Percentiles rank a stretch among this genome's conserved stretches.
Conservation (phyloP, 1,140 invertebrate genomes). For the Drosophila repleta region DNA sequence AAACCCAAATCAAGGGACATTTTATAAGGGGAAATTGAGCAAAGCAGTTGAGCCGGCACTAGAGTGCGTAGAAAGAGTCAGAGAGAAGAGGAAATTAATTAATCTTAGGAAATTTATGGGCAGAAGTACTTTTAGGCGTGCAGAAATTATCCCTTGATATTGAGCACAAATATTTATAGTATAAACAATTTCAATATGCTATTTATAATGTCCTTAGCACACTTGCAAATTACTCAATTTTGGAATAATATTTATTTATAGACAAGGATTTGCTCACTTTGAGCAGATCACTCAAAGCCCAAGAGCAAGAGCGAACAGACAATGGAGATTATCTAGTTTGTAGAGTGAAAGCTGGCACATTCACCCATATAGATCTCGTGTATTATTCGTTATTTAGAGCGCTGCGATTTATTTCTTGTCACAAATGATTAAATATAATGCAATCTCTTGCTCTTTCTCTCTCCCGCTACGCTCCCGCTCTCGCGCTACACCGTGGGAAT, state of each 20-base stretch:
- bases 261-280: conserved; percentile 48
- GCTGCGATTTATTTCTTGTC: conserved; percentile 74
- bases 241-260: conserved; percentile 60
- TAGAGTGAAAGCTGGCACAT: conserved; percentile 26
- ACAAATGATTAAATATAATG: conserved; percentile 69
- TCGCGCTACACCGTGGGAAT: not conserved
- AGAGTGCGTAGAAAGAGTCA: too few relatives aligned
- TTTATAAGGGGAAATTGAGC: too few relatives aligned
- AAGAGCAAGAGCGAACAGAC: conserved; percentile 22
- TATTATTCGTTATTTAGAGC: conserved; percentile 26
- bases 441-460: conserved; percentile 5
- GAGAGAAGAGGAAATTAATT: too few relatives aligned
- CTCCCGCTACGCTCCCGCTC: not conserved
- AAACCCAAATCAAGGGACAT: not conserved
- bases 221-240: conserved; percentile 17
- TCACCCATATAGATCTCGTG: conserved; percentile 5
- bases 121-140: too few relatives aligned
- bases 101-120: too few relatives aligned
- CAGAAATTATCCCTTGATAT: too few relatives aligned
- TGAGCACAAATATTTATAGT: not conserved
- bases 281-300: conserved; percentile 10
- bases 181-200: not conserved
- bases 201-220: not conserved
- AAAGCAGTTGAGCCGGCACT: too few relatives aligned
- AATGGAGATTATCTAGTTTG: conserved; percentile 27